phyloP scores from a whole-genome alignment of 2,113 vertebrate species.

The Phylloscopus trochiloides region DNA sequence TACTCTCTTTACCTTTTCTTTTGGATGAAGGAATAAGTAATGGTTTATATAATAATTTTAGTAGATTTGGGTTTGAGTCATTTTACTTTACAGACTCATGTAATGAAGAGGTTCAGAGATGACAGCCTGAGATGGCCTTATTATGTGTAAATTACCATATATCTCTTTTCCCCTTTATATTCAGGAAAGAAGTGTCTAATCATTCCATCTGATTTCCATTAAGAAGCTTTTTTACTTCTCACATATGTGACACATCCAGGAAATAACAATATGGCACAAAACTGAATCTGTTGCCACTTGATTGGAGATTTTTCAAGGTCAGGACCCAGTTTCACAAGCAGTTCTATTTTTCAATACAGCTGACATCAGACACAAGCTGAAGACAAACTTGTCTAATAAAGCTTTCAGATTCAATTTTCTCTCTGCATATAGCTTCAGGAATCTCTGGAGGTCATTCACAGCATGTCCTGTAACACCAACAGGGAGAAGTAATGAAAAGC shows the following conservation, averaged over 20 bases:
- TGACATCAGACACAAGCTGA: conserved; percentile 72
- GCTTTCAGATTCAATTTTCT: conserved; percentile 82
- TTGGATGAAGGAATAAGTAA: neutral
- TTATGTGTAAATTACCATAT: neutral
- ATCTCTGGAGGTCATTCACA: conserved; percentile 81
- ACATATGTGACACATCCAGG: conserved; percentile 21
- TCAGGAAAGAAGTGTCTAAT: neutral
- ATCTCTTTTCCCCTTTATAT: neutral
- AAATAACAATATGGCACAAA: conserved; percentile 53
- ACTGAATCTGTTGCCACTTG: conserved; percentile 53
- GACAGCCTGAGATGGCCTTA: neutral
- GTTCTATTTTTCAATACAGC: conserved; percentile 71
- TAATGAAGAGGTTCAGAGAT: neutral
- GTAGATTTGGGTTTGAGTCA: neutral
- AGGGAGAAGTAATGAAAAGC: conserved; percentile 80
- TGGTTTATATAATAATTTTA: neutral
- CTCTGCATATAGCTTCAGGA: conserved; percentile 72
- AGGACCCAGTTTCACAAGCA: conserved; percentile 67
- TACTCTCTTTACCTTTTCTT: neutral
- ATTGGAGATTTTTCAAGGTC: conserved; percentile 74
- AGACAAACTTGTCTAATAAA: conserved; percentile 82
- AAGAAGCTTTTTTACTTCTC: neutral
- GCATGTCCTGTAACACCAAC: conserved; percentile 73
- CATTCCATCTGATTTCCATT: conserved; percentile 24
- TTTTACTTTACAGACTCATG: neutral